Percentiles rank a stretch among this genome's conserved stretches.
Evolutionary conservation across 2,113 vertebrate species (phyloP).

Genomic region (Ammodytes marinus): DNA sequence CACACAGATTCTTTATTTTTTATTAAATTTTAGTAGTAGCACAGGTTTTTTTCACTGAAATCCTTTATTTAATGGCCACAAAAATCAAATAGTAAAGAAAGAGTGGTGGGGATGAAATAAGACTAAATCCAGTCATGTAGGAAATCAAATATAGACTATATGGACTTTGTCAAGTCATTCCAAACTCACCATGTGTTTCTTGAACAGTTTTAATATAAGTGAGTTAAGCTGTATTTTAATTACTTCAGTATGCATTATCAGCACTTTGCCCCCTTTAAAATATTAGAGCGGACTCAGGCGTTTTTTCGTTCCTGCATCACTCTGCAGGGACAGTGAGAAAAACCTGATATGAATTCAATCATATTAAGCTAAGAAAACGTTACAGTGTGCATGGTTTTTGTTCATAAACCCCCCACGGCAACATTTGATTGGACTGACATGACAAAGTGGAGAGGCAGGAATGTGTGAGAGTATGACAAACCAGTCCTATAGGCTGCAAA

Average conservation of each 20-base stretch:
- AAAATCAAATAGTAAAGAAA: neutral
- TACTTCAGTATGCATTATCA: neutral
- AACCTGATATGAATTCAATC: conserved; percentile 1
- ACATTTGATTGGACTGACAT: conserved; percentile 18
- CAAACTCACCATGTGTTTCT: neutral
- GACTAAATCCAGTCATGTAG: neutral
- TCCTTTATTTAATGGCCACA: neutral
- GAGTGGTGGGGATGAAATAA: neutral
- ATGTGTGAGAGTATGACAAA: neutral
- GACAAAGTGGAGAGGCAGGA: neutral
- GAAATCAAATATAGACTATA: neutral
- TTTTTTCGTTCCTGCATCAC: neutral
- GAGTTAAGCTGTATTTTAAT: neutral
- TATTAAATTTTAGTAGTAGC: neutral
- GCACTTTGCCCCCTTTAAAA: neutral
- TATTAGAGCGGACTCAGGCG: neutral
- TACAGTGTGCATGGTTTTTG: neutral
- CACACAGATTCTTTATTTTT: neutral
- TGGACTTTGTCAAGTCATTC: neutral
- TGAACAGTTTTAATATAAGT: neutral
- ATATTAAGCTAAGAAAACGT: conserved; percentile 1
- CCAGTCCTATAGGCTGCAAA: neutral
- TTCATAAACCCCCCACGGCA: neutral
- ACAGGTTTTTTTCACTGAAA: neutral
- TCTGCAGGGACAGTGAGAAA: neutral